Conservation (phyloP, 1,140 invertebrate genomes). For the Megalopta genalis region DNA sequence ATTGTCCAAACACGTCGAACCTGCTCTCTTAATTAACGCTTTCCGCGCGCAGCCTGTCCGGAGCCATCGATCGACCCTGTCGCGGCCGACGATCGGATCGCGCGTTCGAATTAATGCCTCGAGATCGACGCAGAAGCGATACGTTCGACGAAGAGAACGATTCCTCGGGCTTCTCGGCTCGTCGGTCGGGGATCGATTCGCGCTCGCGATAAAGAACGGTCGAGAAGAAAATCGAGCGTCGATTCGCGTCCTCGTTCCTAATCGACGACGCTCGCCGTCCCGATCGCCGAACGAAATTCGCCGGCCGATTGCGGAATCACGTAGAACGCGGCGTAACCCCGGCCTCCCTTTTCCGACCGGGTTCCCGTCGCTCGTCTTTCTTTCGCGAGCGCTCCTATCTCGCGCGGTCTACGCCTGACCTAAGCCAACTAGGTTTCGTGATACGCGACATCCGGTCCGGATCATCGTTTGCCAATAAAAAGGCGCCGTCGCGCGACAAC, state of each 20-base stretch:
- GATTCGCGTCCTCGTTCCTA: not conserved
- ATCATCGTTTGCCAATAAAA: slow-evolving; percentile 64
- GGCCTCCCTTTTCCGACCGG: not conserved
- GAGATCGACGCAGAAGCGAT: too few relatives aligned
- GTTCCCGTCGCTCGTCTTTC: slow-evolving; percentile 18
- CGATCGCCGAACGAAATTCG: slow-evolving; percentile 63
- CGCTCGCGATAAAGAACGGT: too few relatives aligned
- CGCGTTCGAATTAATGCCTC: too few relatives aligned
- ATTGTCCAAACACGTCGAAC: too few relatives aligned
- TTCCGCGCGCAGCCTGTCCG: too few relatives aligned
- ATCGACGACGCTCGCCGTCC: not conserved
- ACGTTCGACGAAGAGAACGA: too few relatives aligned
- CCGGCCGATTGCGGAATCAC: slow-evolving; percentile 69
- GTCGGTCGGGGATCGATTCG: too few relatives aligned
- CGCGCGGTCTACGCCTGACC: slow-evolving; percentile 60
- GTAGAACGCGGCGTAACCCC: slow-evolving; percentile 38
- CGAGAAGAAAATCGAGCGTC: too few relatives aligned
- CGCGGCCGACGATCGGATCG: too few relatives aligned
- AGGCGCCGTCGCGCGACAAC: not conserved
- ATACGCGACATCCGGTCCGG: slow-evolving; percentile 72
- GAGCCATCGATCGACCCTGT: too few relatives aligned
- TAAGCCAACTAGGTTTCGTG: slow-evolving; percentile 75
- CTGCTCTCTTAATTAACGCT: too few relatives aligned
- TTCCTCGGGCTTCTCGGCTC: too few relatives aligned
- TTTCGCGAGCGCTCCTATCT: slow-evolving; percentile 27